Evolutionary conservation across 2,797 vertebrate genomes (phyloP).

Genomic region (Sus cebifrons): DNA sequence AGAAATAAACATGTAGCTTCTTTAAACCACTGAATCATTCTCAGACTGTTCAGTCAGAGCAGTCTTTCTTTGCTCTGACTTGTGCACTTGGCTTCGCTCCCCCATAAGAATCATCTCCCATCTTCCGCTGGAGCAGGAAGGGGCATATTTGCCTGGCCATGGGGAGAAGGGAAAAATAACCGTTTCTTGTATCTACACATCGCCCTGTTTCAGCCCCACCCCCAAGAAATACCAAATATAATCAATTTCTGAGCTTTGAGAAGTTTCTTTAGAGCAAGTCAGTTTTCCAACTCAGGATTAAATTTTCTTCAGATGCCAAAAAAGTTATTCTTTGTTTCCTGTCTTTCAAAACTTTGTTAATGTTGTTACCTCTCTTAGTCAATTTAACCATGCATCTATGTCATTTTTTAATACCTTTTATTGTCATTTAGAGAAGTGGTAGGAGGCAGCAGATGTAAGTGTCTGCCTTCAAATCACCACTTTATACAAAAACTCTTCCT

Average conservation of each 20-base stretch:
- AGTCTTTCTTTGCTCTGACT: not conserved
- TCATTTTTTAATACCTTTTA: not conserved
- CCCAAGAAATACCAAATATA: not conserved
- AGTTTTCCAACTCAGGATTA: not conserved
- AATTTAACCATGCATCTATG: not conserved
- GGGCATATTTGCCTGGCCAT: not conserved
- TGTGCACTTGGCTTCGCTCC: not conserved
- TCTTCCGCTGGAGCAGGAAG: not conserved
- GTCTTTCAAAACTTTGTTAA: not conserved
- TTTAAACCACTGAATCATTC: not conserved
- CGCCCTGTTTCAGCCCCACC: not conserved
- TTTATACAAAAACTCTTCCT: constrained; percentile 1
- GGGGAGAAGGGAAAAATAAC: not conserved
- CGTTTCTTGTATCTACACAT: not conserved
- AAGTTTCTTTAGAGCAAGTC: not conserved
- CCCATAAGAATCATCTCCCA: not conserved
- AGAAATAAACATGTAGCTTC: not conserved
- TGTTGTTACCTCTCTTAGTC: not conserved
- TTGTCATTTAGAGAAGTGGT: not conserved
- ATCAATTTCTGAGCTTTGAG: not conserved
- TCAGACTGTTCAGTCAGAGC: not conserved
- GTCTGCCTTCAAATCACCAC: constrained; percentile 1
- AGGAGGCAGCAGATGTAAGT: not conserved
- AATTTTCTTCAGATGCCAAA: not conserved
- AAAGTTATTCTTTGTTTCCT: not conserved